Base-by-base conservation (phyloP, 53 echinoderm and acorn worm species). In the Mesocentrotus franciscanus region DNA sequence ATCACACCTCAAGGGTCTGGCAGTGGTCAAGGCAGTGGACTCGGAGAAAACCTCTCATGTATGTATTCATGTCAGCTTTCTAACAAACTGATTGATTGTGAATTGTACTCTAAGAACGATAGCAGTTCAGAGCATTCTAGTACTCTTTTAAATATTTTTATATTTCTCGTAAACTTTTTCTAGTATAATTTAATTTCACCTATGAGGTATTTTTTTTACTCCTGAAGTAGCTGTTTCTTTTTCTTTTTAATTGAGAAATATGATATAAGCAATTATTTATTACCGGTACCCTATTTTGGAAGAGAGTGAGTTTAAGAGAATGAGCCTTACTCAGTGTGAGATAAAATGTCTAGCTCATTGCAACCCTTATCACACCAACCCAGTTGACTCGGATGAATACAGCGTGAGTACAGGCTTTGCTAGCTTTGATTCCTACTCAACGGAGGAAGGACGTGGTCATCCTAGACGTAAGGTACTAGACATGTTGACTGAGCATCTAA, bases 361-460 rank as follows among this genome's bases (percentile, higher is more conserved):
- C n/a, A n/a, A n/a, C n/a, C n/a, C n/a, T 64, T 64, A 14, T 64
- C 64, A 64, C 49, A 49, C 49, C 24, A 55, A 56, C 93, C 9
- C 85, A 98, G 99, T 97, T 96, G 98, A 99, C 91, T 97, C 98
- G 15, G 99, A 98, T 94, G 99, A 99, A 89, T 93, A 95, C 62
- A 97, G 95, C 74, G 92, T 97, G 78, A 97, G 97, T 84, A 98
- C 98, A 27, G 97, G 99, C 56, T 94, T 94, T 30, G 95, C 95
- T 33, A 93, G 93, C 81, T 93, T 97, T 68, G 97, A 98, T 32
- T 97, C 97, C 55, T 97, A 94, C 94, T 97, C 98, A 11, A 97
- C 96, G 35, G 96, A 96, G 18, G 96, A 96, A 62, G 96, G 96
- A 4, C 96, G 96, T 26, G 95, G 94, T 33, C 98, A 98, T 95